These are phyloP conservation scores for Erebia ligea DNA, from an alignment of 2,888 invertebrate genomes.

Conservation along the genomic window DNA sequence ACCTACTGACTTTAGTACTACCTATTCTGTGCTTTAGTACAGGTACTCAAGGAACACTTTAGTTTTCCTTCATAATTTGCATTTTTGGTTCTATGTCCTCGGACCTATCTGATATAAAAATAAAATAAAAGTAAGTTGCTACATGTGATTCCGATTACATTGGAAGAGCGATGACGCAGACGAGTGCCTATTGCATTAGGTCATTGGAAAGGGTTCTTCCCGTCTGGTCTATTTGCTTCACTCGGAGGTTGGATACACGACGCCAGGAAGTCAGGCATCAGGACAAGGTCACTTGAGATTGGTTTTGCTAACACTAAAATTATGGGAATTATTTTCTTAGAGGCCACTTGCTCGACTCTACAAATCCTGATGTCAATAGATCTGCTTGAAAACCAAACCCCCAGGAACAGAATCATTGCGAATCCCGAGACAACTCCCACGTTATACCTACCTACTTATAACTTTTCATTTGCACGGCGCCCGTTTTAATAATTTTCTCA, in stretches of 20 bases:
- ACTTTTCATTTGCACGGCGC: no score
- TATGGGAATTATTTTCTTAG: neutral
- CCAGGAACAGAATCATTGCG: no score
- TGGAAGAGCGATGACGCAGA: slow-evolving; percentile 46
- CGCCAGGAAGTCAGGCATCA: no score
- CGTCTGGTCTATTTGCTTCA: slow-evolving; percentile 43
- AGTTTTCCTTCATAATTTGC: neutral
- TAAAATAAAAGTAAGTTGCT: neutral
- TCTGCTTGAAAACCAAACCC: no score
- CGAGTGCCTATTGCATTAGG: slow-evolving; percentile 56
- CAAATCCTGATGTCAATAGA: no score
- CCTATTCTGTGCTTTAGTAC: no score
- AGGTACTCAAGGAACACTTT: neutral
- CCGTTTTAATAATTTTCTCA: no score
- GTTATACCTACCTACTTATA: no score
- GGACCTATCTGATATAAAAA: neutral
- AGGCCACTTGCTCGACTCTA: no score
- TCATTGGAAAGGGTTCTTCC: slow-evolving; percentile 51
- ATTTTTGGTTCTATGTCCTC: neutral
- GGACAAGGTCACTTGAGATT: no score
- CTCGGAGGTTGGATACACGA: slow-evolving; percentile 34
- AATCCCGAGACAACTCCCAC: no score
- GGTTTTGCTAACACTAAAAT: neutral
- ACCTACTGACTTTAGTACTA: no score
- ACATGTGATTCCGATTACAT: slow-evolving; percentile 38